A percentile compares a stretch with the other conserved stretches of the same genome.
These are phyloP conservation scores for Myxocyprinus asiaticus DNA, from an alignment of 2,113 vertebrate genomes.

Conservation along the genomic window DNA sequence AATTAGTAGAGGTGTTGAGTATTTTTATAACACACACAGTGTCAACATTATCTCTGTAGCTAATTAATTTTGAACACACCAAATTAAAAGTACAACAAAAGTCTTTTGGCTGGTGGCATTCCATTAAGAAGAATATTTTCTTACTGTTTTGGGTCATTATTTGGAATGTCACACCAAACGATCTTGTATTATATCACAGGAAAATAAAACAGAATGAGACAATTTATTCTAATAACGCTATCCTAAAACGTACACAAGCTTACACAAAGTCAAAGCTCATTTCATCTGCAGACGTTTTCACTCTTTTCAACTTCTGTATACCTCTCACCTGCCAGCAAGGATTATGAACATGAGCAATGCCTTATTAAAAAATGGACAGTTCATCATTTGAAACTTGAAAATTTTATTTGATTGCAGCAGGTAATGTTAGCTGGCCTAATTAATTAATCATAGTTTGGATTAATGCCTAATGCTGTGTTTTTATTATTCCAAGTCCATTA, in stretches of 20 bases:
- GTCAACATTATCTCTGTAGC: neutral
- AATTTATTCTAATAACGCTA: neutral
- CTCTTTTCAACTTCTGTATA: neutral
- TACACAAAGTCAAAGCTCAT: neutral
- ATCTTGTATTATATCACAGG: neutral
- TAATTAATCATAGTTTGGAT: slow-evolving; percentile 56
- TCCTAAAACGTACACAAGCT: neutral
- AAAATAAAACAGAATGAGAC: neutral
- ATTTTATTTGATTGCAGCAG: slow-evolving; percentile 28
- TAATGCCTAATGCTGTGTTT: slow-evolving; percentile 41
- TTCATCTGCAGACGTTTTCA: neutral
- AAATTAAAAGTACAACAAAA: neutral
- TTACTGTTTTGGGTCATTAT: too few relatives aligned
- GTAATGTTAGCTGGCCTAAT: slow-evolving; percentile 52
- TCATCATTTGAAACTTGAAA: slow-evolving; percentile 20
- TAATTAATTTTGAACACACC: neutral
- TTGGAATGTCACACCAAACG: neutral
- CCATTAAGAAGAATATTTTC: too few relatives aligned
- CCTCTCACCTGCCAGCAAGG: slow-evolving; percentile 10
- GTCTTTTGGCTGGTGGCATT: too few relatives aligned
- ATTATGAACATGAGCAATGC: slow-evolving; percentile 3
- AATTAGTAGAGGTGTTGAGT: neutral
- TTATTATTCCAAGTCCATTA: slow-evolving; percentile 45
- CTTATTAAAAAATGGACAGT: neutral
- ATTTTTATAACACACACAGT: too few relatives aligned